These are phyloP conservation scores for Pristionchus arcanus DNA, from an alignment of 2,888 invertebrate genomes.

Conservation along the genomic window DNA sequence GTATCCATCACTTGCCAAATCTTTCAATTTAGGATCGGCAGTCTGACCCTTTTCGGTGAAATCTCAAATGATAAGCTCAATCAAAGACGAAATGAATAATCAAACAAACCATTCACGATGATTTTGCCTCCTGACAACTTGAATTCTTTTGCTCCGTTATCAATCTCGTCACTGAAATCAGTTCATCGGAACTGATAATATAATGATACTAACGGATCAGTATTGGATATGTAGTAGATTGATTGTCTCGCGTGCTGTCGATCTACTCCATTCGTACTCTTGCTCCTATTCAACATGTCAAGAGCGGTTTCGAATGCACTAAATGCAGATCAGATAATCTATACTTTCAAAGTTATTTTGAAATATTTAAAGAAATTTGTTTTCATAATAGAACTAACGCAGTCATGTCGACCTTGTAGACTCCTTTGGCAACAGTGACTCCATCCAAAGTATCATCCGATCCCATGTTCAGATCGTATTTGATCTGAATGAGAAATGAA, in stretches of 20 bases:
- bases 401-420: not conserved
- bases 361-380: no score
- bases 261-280: not conserved
- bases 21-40: not conserved
- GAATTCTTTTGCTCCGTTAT: not conserved
- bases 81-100: not conserved
- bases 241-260: not conserved
- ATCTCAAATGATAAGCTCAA: not conserved
- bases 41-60: not conserved
- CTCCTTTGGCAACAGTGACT: not conserved
- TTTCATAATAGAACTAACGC: not conserved
- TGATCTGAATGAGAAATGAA: not conserved
- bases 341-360: not conserved
- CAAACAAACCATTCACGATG: not conserved
- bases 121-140: not conserved
- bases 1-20: not conserved
- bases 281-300: not conserved
- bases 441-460: not conserved
- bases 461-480: not conserved
- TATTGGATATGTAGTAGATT: conserved; percentile 4
- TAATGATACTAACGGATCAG: not conserved
- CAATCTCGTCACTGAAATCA: not conserved
- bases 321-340: not conserved
- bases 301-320: not conserved
- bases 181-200: not conserved